phyloP scores from a whole-genome alignment of 1,140 invertebrate species.

The Drosophila nannoptera region DNA sequence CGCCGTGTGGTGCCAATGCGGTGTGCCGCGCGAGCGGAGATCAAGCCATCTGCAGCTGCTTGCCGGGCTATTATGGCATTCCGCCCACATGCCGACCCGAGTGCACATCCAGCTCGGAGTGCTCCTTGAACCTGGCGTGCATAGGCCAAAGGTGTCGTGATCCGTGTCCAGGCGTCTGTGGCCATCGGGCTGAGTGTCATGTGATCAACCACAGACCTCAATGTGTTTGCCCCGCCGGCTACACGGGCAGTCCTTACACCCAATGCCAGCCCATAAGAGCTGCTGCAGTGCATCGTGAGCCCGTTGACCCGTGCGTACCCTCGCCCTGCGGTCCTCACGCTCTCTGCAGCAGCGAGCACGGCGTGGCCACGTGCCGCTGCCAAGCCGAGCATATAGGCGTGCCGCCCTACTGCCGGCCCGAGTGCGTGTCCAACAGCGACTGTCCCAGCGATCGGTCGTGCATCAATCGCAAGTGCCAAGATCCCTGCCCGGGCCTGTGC shows the following conservation, averaged over 20 bases:
- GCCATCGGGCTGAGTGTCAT: slow-evolving; percentile 87
- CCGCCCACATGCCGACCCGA: slow-evolving; percentile 82
- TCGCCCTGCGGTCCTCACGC: slow-evolving; percentile 88
- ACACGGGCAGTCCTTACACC: slow-evolving; percentile 86
- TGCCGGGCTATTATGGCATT: slow-evolving; percentile 80
- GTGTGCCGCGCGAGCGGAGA: slow-evolving; percentile 80
- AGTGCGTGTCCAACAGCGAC: slow-evolving; percentile 84
- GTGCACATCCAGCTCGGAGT: slow-evolving; percentile 82
- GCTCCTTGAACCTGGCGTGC: slow-evolving; percentile 80
- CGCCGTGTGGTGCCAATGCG: slow-evolving; percentile 82
- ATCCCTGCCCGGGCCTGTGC: slow-evolving; percentile 82
- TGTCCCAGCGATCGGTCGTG: slow-evolving; percentile 85
- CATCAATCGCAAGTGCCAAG: slow-evolving; percentile 83
- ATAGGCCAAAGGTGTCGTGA: slow-evolving; percentile 82
- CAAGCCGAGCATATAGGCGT: slow-evolving; percentile 83
- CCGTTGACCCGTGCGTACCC: slow-evolving; percentile 83
- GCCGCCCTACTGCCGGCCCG: slow-evolving; percentile 85
- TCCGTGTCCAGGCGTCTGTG: slow-evolving; percentile 81
- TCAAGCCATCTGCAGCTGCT: slow-evolving; percentile 80
- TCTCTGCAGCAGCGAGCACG: slow-evolving; percentile 83
- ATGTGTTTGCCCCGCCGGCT: slow-evolving; percentile 85
- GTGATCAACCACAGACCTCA: slow-evolving; percentile 91
- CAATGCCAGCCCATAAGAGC: slow-evolving; percentile 84
- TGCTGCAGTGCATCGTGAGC: slow-evolving; percentile 87
- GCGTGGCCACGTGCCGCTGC: slow-evolving; percentile 85